These are phyloP conservation scores for Teleogryllus oceanicus DNA, from an alignment of 2,888 invertebrate genomes.

Conservation along the genomic window DNA sequence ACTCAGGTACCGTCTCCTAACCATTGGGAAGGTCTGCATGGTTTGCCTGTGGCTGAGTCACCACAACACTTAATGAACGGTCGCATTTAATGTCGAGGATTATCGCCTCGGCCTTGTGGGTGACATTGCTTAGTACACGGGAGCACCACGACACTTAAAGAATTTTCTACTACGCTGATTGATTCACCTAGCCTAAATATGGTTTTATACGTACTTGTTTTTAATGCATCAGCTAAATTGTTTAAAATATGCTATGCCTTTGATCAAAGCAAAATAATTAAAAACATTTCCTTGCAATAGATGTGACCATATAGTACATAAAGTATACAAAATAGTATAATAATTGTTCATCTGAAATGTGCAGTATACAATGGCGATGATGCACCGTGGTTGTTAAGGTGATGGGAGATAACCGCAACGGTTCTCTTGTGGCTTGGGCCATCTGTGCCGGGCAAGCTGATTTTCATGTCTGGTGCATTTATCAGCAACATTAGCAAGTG, in stretches of 20 bases:
- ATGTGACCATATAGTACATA: constrained; percentile 18
- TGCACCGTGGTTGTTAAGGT: constrained; percentile 18
- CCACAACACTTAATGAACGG: constrained; percentile 1
- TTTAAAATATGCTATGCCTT: neutral
- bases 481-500: neutral
- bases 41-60: constrained; percentile 7
- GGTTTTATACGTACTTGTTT: neutral
- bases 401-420: constrained; percentile 18
- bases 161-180: neutral
- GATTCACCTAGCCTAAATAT: neutral
- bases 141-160: constrained; percentile 7
- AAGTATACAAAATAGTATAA: constrained; percentile 18
- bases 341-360: constrained; percentile 18
- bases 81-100: neutral
- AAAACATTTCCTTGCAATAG: constrained; percentile 4
- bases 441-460: neutral
- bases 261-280: neutral
- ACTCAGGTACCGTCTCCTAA: constrained; percentile 18
- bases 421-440: neutral
- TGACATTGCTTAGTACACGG: constrained; percentile 10
- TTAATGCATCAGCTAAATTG: constrained; percentile 4
- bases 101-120: neutral
- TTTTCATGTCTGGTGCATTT: neutral
- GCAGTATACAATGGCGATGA: constrained; percentile 11
- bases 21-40: neutral